Conservation (phyloP, 2,888 invertebrate genomes). For the Rhogogaster chlorosoma region DNA sequence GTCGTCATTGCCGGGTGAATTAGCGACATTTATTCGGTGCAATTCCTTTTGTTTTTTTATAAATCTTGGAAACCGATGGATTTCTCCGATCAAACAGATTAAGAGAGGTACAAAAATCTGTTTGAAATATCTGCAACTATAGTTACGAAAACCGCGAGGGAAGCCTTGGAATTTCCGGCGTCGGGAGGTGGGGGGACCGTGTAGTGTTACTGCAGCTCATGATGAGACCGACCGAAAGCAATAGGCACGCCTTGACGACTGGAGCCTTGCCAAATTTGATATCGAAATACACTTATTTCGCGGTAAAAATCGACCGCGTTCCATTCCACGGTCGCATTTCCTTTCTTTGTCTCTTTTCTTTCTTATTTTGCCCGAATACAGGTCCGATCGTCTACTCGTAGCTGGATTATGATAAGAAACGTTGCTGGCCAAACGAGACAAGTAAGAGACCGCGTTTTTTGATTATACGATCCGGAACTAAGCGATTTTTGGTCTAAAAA, state of each 20-base stretch:
- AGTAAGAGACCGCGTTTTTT: not conserved
- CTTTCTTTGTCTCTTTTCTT: not conserved
- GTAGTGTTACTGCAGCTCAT: slow-evolving; percentile 4
- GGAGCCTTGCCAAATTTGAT: slow-evolving; percentile 37
- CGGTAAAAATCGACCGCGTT: slow-evolving; percentile 25
- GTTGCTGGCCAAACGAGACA: not conserved
- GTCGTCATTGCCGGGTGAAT: not conserved
- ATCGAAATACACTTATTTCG: slow-evolving; percentile 31
- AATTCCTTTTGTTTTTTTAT: not conserved
- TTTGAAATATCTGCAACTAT: not conserved
- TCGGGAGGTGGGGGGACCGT: not conserved
- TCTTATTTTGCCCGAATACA: not conserved
- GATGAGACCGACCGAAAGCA: not conserved
- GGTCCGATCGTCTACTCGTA: too few species aligned
- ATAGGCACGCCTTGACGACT: not conserved
- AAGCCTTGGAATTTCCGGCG: slow-evolving; percentile 23
- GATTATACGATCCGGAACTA: not conserved
- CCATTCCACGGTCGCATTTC: slow-evolving; percentile 33
- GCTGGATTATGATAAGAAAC: not conserved
- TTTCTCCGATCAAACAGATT: not conserved
- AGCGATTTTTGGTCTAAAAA: not conserved
- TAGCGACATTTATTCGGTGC: not conserved
- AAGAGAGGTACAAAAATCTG: not conserved
- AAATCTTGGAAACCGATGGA: not conserved
- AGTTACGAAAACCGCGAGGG: not conserved